Evolutionary conservation across 1,140 invertebrate species (phyloP), one percentile per base, ranked within the genome.

Genomic region (Aphaenogaster ashmeadi): DNA sequence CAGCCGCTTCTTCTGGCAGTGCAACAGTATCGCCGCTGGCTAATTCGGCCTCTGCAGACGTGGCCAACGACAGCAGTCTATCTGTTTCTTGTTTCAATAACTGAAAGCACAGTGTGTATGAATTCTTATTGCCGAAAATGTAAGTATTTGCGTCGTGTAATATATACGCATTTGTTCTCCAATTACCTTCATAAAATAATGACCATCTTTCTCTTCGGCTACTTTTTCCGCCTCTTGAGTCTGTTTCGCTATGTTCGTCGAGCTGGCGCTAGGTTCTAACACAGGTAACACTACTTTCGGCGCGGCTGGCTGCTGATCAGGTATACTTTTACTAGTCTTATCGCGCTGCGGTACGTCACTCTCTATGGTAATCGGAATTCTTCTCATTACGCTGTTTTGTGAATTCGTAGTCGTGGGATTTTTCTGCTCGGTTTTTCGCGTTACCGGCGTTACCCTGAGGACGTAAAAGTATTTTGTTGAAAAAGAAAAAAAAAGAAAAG

Each of bases 1-100:
- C 99, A 87, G 97, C 96, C 1, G 97, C 97, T 92, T 99, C 98
- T 92, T 98, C 98, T 9, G 97, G 96, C 8, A 98, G 92, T 60
- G 90, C 89, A 56, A 89, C 79, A 27, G 90, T 86, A 69, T 90
- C 91, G 15, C 81, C 77, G 85, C 79, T 84, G 5, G 97, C 96
- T 83, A 97, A 94, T 90, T 98, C 97, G 50, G 96, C 96, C 92
- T 98, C 98, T 33, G 96, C 96, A 41, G 96, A 95, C 77, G 96
- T 96, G 41, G 98, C 97, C 88, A 98, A 93, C 78, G 94, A 94
- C 67, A 98, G 95, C 85, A 98, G 95, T 89, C 97, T 96, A 80
- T 96, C 95, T 38, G 97, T 97, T 95, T 98, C 98, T 77, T 95
- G 96, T 90, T 97, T 97, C 88, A 98, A 96, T 88, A 98, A 94